These are phyloP conservation scores for Acanthosoma haemorrhoidale DNA, from an alignment of 2,888 invertebrate species.

Conservation along the genomic window DNA sequence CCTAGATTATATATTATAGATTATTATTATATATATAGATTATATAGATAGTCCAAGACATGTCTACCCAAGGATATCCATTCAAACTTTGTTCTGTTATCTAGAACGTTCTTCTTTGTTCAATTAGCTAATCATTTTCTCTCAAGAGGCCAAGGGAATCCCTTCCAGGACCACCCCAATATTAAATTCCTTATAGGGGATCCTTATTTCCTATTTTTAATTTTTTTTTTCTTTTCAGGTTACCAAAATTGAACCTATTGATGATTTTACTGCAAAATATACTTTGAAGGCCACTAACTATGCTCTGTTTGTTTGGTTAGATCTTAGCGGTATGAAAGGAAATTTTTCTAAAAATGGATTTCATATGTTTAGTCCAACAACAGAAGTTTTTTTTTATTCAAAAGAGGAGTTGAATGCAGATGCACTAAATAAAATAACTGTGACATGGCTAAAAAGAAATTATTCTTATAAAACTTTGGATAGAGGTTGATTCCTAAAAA, in stretches of 20 bases:
- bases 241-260: slow-evolving; percentile 35
- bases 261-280: slow-evolving; percentile 44
- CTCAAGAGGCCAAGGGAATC: no score
- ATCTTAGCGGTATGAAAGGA: slow-evolving; percentile 53
- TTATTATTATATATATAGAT: no score
- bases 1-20: no score
- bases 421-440: not conserved
- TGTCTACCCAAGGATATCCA: no score
- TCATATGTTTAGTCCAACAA: slow-evolving; percentile 36
- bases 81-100: no score
- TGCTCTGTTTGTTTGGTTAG: slow-evolving; percentile 66
- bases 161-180: no score
- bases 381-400: slow-evolving; percentile 28
- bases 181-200: no score
- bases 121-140: no score
- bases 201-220: not conserved
- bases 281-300: slow-evolving; percentile 51
- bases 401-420: not conserved
- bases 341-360: slow-evolving; percentile 74
- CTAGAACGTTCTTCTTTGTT: no score
- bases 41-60: no score
- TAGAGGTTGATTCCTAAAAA: no score
- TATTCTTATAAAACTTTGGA: not conserved
- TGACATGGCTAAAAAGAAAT: not conserved
- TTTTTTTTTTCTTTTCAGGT: slow-evolving; percentile 42